These are phyloP conservation scores for Phylloscopus whistleri DNA, from an alignment of 2,113 vertebrate genomes.

Conservation along the genomic window DNA sequence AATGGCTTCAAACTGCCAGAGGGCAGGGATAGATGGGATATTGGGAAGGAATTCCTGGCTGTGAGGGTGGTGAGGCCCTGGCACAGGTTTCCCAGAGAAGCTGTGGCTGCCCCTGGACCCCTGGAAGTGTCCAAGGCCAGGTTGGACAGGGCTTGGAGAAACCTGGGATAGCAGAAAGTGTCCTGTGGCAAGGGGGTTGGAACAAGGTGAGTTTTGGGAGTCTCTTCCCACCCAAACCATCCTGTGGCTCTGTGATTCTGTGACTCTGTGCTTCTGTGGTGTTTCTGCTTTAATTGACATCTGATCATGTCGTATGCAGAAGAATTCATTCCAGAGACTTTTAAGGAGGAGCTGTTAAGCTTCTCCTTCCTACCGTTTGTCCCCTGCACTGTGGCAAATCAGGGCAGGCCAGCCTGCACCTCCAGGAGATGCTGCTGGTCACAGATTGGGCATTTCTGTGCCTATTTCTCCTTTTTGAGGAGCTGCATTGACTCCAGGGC, in stretches of 20 bases:
- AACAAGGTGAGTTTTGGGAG: background rate
- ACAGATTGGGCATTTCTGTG: background rate
- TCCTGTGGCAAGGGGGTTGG: background rate
- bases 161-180: rapidly evolving
- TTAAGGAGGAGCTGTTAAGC: background rate
- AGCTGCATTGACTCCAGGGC: background rate
- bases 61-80: background rate
- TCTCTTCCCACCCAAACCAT: background rate
- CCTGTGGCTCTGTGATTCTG: background rate
- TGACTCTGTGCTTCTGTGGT: background rate
- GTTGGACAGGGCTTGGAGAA: rapidly evolving
- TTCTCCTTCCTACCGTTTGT: background rate
- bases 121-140: background rate
- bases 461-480: background rate
- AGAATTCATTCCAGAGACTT: background rate
- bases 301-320: background rate
- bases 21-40: background rate
- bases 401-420: background rate
- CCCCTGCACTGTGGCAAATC: background rate
- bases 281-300: background rate
- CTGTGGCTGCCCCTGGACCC: background rate
- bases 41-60: rapidly evolving
- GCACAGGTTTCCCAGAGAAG: rapidly evolving
- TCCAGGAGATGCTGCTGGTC: background rate
- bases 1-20: background rate